Evolutionary conservation across 2,797 vertebrate genomes (phyloP).

Genomic region (Galago senegalensis): DNA sequence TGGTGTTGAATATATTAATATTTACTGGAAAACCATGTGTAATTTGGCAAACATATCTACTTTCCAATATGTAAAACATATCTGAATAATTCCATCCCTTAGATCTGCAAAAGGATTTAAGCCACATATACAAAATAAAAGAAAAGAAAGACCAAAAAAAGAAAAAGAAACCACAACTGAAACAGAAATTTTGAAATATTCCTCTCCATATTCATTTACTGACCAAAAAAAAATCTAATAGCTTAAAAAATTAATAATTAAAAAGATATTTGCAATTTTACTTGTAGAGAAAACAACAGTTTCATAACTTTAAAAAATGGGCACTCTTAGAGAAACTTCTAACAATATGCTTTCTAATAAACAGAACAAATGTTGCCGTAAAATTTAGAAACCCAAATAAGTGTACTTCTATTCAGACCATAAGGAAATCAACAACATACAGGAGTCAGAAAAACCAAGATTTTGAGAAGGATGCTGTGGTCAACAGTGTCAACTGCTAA

Average conservation of each 20-base stretch:
- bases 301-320: background rate
- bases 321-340: background rate
- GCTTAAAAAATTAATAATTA: background rate
- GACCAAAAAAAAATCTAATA: slow-evolving; percentile 49
- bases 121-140: slow-evolving; percentile 47
- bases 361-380: slow-evolving; percentile 27
- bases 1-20: slow-evolving; percentile 73
- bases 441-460: background rate
- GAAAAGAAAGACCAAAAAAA: background rate
- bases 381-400: slow-evolving; percentile 60
- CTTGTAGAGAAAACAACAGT: slow-evolving; percentile 8
- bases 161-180: slow-evolving; percentile 49
- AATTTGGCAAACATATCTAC: slow-evolving; percentile 56
- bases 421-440: background rate
- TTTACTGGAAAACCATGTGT: slow-evolving; percentile 69
- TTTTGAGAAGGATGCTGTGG: background rate
- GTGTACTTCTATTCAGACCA: background rate
- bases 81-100: slow-evolving; percentile 54
- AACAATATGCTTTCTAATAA: slow-evolving; percentile 13
- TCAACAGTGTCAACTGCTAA: background rate
- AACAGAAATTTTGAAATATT: slow-evolving; percentile 43
- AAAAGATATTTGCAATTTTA: slow-evolving; percentile 33
- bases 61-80: slow-evolving; percentile 65
- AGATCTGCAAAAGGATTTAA: slow-evolving; percentile 42
- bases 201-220: slow-evolving; percentile 36